These are phyloP conservation scores for Ennomos erosarius DNA, from an alignment of 2,888 invertebrate genomes.

Conservation along the genomic window DNA sequence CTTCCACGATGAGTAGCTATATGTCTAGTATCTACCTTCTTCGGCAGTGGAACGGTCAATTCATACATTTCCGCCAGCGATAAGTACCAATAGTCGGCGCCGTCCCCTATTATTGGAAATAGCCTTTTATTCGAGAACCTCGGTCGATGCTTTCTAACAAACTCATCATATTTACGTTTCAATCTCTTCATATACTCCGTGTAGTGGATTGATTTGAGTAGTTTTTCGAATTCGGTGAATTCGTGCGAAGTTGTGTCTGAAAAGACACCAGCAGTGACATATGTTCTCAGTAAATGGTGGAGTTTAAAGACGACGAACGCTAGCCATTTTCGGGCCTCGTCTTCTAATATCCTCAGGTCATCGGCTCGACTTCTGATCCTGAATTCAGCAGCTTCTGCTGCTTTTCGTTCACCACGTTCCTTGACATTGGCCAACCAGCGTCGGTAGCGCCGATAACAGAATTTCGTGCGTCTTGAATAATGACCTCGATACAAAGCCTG, in stretches of 20 bases:
- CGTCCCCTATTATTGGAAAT: slow-evolving; percentile 78
- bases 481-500: slow-evolving; percentile 77
- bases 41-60: slow-evolving; percentile 56
- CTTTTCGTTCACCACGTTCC: slow-evolving; percentile 68
- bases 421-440: slow-evolving; percentile 71
- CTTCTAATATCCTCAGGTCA: slow-evolving; percentile 71
- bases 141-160: slow-evolving; percentile 75
- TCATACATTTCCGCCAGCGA: slow-evolving; percentile 81
- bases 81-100: slow-evolving; percentile 78
- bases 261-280: slow-evolving; percentile 69
- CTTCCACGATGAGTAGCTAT: slow-evolving; percentile 62
- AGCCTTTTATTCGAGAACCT: slow-evolving; percentile 72
- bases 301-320: slow-evolving; percentile 78
- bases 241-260: slow-evolving; percentile 65
- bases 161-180: slow-evolving; percentile 73
- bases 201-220: slow-evolving; percentile 74
- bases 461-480: slow-evolving; percentile 69
- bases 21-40: slow-evolving; percentile 55
- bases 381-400: slow-evolving; percentile 74
- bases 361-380: slow-evolving; percentile 73
- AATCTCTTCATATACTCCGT: slow-evolving; percentile 75
- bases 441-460: slow-evolving; percentile 73
- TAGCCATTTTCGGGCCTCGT: slow-evolving; percentile 76
- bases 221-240: slow-evolving; percentile 72
- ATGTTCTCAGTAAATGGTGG: slow-evolving; percentile 74